Evolutionary conservation across 2,113 vertebrate genomes (phyloP).

Genomic region (Cyphomyrus plagiostoma): DNA sequence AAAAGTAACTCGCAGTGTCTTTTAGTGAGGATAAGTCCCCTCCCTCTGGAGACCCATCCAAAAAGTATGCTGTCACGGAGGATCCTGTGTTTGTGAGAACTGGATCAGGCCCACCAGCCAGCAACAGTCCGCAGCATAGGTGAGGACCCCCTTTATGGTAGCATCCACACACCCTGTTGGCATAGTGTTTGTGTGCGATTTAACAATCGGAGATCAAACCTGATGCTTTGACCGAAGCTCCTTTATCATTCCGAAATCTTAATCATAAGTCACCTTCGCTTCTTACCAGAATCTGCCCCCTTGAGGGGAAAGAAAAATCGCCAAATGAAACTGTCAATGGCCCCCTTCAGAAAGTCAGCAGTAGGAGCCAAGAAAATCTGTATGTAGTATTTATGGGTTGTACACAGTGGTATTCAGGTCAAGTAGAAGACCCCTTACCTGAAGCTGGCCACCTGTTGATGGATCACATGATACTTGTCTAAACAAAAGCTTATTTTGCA

Average conservation of each 20-base stretch:
- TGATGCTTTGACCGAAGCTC: neutral
- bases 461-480: neutral
- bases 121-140: conserved; percentile 77
- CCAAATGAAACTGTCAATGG: conserved; percentile 53
- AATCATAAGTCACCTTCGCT: neutral
- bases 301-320: conserved; percentile 53
- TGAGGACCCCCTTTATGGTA: conserved; percentile 39
- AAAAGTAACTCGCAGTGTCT: conserved; percentile 12
- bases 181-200: neutral
- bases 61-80: conserved; percentile 71
- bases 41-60: conserved; percentile 78
- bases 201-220: neutral
- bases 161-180: neutral
- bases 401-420: neutral
- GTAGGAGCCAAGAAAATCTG: conserved; percentile 58
- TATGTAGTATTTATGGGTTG: neutral
- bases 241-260: neutral
- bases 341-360: conserved; percentile 49
- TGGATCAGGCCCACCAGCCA: conserved; percentile 52
- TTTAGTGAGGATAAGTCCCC: conserved; percentile 82
- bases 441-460: neutral
- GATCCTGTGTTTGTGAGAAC: conserved; percentile 62
- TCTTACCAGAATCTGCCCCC: conserved; percentile 38
- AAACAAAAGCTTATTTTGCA: neutral
- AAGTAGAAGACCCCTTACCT: neutral